phyloP scores from a whole-genome alignment of 2,888 invertebrate genomes.

The Drosophila koepferae region DNA sequence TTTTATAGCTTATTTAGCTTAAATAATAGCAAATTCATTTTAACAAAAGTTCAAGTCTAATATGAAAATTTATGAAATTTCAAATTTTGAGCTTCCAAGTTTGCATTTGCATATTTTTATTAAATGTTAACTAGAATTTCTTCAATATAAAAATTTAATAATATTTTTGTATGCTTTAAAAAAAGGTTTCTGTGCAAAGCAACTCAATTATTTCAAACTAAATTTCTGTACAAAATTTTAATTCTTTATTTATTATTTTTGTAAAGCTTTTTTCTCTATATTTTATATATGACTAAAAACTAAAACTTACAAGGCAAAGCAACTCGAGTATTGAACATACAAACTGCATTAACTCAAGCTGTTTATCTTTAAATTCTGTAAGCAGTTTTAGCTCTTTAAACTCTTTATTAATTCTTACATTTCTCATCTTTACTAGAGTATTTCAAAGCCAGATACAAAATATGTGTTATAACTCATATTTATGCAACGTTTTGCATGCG shows the following conservation, averaged over 20 bases:
- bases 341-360: no score
- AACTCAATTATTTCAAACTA: no score
- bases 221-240: no score
- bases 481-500: conserved; percentile 19
- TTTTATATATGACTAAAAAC: no score
- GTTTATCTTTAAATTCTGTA: not conserved
- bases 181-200: no score
- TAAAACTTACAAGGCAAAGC: no score
- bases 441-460: not conserved
- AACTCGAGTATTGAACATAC: no score
- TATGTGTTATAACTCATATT: not conserved
- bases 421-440: not conserved
- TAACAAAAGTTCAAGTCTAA: not conserved
- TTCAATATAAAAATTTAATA: no score
- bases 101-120: not conserved
- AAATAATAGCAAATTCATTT: not conserved
- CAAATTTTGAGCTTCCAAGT: not conserved
- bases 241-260: no score
- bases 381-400: not conserved
- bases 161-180: no score
- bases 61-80: not conserved
- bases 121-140: not conserved
- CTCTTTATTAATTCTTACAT: not conserved
- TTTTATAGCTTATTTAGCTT: not conserved
- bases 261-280: no score